Evolutionary conservation across 2,888 invertebrate species (phyloP), one percentile per base, ranked within the genome.

Genomic region (Leucoptera coffeella): DNA sequence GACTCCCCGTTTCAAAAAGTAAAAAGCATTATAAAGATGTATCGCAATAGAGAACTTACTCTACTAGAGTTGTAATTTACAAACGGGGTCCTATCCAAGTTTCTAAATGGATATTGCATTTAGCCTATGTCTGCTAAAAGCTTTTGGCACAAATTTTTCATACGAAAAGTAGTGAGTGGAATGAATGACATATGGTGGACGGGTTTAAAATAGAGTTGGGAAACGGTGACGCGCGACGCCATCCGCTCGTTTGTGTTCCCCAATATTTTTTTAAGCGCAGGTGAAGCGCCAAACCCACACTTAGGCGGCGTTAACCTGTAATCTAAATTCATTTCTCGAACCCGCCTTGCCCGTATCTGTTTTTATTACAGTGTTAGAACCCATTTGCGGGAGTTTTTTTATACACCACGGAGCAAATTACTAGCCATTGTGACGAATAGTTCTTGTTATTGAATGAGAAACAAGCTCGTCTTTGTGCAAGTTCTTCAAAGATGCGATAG

Each of bases 281-380:
- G 60, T 65, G 65, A 58, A 51, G 45, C 49, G 43, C 32, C 45
- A 43, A 64, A 61, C 65, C 65, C 59, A 61, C 59, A 67, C 60
- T 69, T 67, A 67, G 59, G 41, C 62, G 62, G 64, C 67, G 60
- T 57, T 65, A 67, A 65, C 67, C 61, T 69, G 56, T 67, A 69
- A 69, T 69, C 69, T 69, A 69, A 69, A 69, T 69, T 69, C 65
- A 69, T 69, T 69, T 67, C 60, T 67, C 59, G 65, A 61, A 61
- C 64, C 59, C 62, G 59, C 52, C 51, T 22, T 45, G 47, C 47
- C 55, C 56, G 57, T 62, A 60, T 58, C 55, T 52, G 58, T 65
- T 67, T 62, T 67, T 69, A 67, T 67, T 67, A 69, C 53, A 60
- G 60, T 54, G 56, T 57, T 53, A 51, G 51, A 56, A 50, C 51